Evolutionary conservation across 2,888 invertebrate genomes (phyloP).

Genomic region (Cataglyphis altisquamis): DNA sequence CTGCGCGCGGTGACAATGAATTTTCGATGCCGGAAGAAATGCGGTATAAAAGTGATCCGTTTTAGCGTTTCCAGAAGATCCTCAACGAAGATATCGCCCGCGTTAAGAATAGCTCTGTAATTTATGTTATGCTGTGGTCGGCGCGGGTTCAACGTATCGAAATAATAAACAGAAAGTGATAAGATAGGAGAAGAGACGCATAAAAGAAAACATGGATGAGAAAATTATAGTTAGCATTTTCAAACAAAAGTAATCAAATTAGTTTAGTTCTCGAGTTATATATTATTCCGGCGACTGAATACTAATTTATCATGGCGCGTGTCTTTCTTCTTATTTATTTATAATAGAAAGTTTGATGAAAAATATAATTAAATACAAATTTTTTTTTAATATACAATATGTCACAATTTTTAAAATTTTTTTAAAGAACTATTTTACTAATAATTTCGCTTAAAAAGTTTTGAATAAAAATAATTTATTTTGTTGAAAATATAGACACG

Average conservation of each 20-base stretch:
- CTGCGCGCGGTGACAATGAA: constrained; percentile 37
- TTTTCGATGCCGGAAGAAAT: constrained; percentile 34
- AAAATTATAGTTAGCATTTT: constrained; percentile 16
- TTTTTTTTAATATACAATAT: neutral
- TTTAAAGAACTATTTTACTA: neutral
- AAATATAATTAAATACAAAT: neutral
- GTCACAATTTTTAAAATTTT: neutral
- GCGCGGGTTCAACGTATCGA: constrained; percentile 19
- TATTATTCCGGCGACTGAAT: constrained; percentile 15
- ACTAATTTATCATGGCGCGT: constrained; percentile 10
- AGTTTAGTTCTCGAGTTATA: constrained; percentile 8
- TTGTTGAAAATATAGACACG: neutral
- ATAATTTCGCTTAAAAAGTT: neutral
- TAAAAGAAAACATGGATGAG: constrained; percentile 29
- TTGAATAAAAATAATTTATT: neutral
- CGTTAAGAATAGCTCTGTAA: constrained; percentile 47
- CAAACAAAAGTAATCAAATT: constrained; percentile 21
- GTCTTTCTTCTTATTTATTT: constrained; percentile 4
- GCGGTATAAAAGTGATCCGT: constrained; percentile 31
- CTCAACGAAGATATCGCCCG: neutral
- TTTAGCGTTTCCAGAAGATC: constrained; percentile 29
- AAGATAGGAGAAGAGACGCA: constrained; percentile 20
- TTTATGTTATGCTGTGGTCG: constrained; percentile 44
- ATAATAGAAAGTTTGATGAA: neutral
- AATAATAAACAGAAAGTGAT: constrained; percentile 47